Evolutionary conservation across 1,140 invertebrate species (phyloP).

Genomic region (Mactra quadrangularis): DNA sequence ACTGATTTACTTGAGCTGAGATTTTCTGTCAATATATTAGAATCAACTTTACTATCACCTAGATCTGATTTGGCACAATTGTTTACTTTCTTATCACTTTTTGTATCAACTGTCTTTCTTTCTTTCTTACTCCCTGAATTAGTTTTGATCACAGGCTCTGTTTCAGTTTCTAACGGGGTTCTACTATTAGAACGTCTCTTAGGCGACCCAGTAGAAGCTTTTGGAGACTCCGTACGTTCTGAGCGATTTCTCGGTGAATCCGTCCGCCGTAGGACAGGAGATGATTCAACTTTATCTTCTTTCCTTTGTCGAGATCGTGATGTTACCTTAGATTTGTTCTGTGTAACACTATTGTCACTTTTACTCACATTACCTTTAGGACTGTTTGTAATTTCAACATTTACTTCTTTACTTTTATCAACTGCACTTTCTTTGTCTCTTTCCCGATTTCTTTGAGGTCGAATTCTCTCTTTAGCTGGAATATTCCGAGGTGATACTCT

Average conservation of each 20-base stretch:
- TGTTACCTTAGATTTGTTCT: slow-evolving; percentile 4
- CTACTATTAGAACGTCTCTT: slow-evolving; percentile 26
- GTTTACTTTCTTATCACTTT: slow-evolving; percentile 41
- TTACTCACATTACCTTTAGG: slow-evolving; percentile 16
- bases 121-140: slow-evolving; percentile 38
- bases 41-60: slow-evolving; percentile 19
- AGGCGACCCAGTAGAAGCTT: slow-evolving; percentile 18
- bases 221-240: slow-evolving; percentile 33
- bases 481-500: slow-evolving; percentile 49
- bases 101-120: slow-evolving; percentile 23
- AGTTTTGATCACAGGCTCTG: slow-evolving; percentile 53
- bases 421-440: slow-evolving; percentile 25
- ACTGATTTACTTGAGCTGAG: slow-evolving; percentile 10
- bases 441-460: slow-evolving; percentile 43
- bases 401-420: slow-evolving; percentile 17
- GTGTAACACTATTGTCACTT: slow-evolving; percentile 5
- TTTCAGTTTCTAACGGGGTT: slow-evolving; percentile 21
- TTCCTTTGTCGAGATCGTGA: slow-evolving; percentile 41
- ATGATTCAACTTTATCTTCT: slow-evolving; percentile 34
- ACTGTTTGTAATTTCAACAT: neutral
- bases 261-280: slow-evolving; percentile 9
- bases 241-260: slow-evolving; percentile 26
- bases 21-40: slow-evolving; percentile 9
- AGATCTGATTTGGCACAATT: slow-evolving; percentile 41
- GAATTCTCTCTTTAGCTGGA: slow-evolving; percentile 43